Conservation (phyloP, 2,888 invertebrate genomes). For the Chalcis sispes region DNA sequence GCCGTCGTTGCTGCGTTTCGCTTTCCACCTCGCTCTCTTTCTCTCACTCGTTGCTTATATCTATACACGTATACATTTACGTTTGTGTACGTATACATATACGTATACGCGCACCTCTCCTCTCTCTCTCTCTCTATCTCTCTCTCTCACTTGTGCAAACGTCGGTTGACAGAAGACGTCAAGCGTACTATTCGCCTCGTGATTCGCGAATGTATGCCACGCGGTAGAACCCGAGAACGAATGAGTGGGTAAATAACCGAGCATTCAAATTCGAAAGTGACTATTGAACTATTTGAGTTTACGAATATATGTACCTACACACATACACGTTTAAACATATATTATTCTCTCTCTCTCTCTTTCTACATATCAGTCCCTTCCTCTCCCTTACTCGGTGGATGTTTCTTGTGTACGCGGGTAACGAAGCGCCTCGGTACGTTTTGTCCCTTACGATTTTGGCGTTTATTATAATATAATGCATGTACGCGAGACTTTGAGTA, state of each 20-base stretch:
- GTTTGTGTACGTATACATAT: slow-evolving; percentile 14
- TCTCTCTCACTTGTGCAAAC: too few species aligned
- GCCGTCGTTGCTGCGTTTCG: slow-evolving; percentile 61
- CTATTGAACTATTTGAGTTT: slow-evolving; percentile 67
- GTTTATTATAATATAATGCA: too few species aligned
- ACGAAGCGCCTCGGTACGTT: too few species aligned
- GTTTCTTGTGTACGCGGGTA: too few species aligned
- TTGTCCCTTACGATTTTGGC: too few species aligned
- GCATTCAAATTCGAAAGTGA: slow-evolving; percentile 67
- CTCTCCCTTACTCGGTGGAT: too few species aligned
- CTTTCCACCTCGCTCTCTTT: slow-evolving; percentile 60
- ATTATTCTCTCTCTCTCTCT: too few species aligned
- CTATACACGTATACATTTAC: background rate
- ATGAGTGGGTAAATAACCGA: slow-evolving; percentile 56
- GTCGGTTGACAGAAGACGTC: slow-evolving; percentile 69
- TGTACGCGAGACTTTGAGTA: too few species aligned
- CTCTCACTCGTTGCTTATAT: background rate
- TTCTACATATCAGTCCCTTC: too few species aligned
- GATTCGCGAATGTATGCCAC: slow-evolving; percentile 73
- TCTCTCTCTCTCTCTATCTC: background rate
- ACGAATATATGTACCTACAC: too few species aligned
- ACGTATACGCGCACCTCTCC: too few species aligned
- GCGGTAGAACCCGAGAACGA: slow-evolving; percentile 60
- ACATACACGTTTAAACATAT: too few species aligned
- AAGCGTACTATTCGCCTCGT: slow-evolving; percentile 56